Percentiles rank a stretch among this genome's conserved stretches.
phyloP scores from a whole-genome alignment of 2,797 vertebrate genomes.

The Mormyrops boulengeri region DNA sequence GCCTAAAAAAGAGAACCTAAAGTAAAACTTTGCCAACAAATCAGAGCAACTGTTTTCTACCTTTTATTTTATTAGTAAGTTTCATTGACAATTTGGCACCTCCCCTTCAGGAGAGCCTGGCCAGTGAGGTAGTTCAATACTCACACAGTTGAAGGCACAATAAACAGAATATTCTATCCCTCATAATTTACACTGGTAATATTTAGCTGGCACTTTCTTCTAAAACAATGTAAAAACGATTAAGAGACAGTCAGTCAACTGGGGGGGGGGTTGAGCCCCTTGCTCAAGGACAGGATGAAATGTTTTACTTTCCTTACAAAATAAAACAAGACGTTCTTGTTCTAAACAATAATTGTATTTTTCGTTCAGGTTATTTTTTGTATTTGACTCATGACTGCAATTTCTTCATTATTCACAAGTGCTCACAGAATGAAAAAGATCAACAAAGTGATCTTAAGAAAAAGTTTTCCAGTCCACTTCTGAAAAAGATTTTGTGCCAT shows the following conservation, averaged over 20 bases:
- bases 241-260: neutral
- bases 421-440: neutral
- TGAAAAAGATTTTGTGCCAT: neutral
- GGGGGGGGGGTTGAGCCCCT: neutral
- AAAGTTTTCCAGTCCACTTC: neutral
- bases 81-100: neutral
- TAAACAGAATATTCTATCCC: neutral
- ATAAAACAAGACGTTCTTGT: neutral
- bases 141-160: neutral
- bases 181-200: neutral
- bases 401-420: neutral
- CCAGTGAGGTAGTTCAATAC: neutral
- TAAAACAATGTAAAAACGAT: neutral
- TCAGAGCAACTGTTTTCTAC: neutral
- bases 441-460: neutral
- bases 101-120: neutral
- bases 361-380: neutral
- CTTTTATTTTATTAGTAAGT: neutral
- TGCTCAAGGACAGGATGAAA: neutral
- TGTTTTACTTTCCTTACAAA: neutral
- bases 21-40: neutral
- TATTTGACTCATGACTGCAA: neutral
- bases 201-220: neutral
- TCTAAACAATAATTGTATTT: neutral
- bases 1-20: neutral